Evolutionary conservation across 2,797 vertebrate species (phyloP), one percentile per base, ranked within the genome.

Genomic region (Manis crassicaudata): DNA sequence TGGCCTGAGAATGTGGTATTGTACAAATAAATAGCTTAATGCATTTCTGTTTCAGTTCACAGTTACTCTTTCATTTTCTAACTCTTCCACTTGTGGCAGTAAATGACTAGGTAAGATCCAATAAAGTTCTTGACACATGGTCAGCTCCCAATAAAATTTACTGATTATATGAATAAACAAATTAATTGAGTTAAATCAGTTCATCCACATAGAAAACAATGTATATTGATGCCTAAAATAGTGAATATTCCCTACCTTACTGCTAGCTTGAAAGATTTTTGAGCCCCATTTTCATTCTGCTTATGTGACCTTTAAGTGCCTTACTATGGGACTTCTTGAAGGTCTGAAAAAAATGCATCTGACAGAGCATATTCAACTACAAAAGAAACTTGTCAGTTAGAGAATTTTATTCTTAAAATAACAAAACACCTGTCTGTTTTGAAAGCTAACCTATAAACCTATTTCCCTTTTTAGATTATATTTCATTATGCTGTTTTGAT

Each of bases 401-500:
- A 95, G 43, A 93, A 83, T 94, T 96, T 88, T 95, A 76, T 80
- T 96, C 94, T 94, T 96, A 92, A 94, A 96, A 95, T 93, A 97
- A 92, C 86, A 95, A 96, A 97, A 96, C 89, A 93, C 62, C 93
- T 97, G 91, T 46, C 72, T 67, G 21, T 65, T 97, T 97, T 88
- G 82, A 62, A 97, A 97, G 60, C 23, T 88, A 58, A 96, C 43
- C 82, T 96, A 92, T 94, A 97, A 97, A 94, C 88, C 23, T 65
- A 62, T 10, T 40, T 40, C 87, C 46, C 79, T 73, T 82, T 96
- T 89, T 68, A 88, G 82, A 88, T 97, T 76, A 50, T 92, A 95
- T 94, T 96, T 96, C 75, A 94, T 94, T 97, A 82, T 76, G 40
- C 62, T 95, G 25, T 93, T 97, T 96, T 97, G 94, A 96, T 96